Percentiles rank a stretch among this genome's conserved stretches.
These are phyloP conservation scores for Danionella cerebrum DNA, from an alignment of 2,113 vertebrate genomes.

Conservation along the genomic window DNA sequence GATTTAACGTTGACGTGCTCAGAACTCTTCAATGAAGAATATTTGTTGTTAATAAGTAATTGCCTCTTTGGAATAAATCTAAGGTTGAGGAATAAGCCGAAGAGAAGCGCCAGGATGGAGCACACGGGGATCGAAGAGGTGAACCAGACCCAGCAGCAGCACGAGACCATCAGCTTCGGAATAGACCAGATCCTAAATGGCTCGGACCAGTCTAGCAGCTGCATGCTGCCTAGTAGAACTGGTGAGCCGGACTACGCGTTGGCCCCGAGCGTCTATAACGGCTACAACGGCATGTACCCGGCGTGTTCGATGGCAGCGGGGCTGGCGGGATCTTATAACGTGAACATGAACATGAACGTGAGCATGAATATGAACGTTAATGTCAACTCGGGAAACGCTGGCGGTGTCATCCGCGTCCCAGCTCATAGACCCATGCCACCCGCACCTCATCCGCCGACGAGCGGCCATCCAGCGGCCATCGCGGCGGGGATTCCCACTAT, in stretches of 20 bases:
- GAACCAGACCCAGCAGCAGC: constrained; percentile 72
- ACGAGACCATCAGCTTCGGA: constrained; percentile 85
- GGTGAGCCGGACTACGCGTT: constrained; percentile 69
- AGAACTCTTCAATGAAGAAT: constrained; percentile 21
- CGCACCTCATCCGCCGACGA: constrained; percentile 51
- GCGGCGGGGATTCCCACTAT: constrained; percentile 60
- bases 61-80: constrained; percentile 19
- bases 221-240: constrained; percentile 66
- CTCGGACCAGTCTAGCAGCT: constrained; percentile 70
- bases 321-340: constrained; percentile 69
- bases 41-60: not conserved
- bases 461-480: constrained; percentile 65
- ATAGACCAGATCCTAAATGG: constrained; percentile 89
- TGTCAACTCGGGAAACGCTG: constrained; percentile 66
- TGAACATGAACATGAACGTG: constrained; percentile 82
- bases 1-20: constrained; percentile 5
- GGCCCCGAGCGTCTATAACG: constrained; percentile 69
- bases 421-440: constrained; percentile 78
- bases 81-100: constrained; percentile 46
- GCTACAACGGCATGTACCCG: constrained; percentile 72
- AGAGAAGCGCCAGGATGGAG: constrained; percentile 64
- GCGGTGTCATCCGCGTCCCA: constrained; percentile 76
- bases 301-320: constrained; percentile 73
- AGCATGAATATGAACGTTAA: constrained; percentile 77
- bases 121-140: constrained; percentile 74